Evolutionary conservation across 2,113 vertebrate species (phyloP).

Genomic region (Marcusenius ussheri): DNA sequence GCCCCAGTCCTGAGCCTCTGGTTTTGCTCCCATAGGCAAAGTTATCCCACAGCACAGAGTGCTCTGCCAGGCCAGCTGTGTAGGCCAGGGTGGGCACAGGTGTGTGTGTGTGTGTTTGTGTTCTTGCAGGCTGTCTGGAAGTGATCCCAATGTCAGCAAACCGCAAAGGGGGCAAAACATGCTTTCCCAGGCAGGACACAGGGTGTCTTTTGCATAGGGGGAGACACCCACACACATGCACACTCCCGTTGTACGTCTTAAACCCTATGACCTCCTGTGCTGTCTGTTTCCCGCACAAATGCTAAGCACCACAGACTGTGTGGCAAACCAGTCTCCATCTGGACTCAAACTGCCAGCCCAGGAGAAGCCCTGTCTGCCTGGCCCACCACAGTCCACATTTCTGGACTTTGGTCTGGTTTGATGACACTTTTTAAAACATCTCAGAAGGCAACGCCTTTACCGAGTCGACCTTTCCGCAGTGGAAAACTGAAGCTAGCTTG

Average conservation of each 20-base stretch:
- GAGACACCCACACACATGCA: constrained; percentile 38
- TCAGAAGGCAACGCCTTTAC: not conserved
- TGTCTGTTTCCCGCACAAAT: not conserved
- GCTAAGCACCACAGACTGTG: not conserved
- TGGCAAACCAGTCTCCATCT: not conserved
- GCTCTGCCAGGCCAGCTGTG: not conserved
- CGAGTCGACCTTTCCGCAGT: not conserved
- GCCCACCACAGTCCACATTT: not conserved
- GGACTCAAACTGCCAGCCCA: not conserved
- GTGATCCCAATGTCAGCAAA: constrained; percentile 50
- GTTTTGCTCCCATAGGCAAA: not conserved
- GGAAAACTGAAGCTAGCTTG: not conserved
- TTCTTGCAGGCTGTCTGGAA: constrained; percentile 38
- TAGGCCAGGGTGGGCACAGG: not conserved
- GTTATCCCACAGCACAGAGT: not conserved
- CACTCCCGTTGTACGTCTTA: constrained; percentile 26
- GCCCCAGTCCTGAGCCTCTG: not conserved
- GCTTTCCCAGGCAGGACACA: constrained; percentile 27
- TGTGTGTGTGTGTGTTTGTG: constrained; percentile 25
- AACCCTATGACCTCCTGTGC: constrained; percentile 10
- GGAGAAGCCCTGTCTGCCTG: not conserved
- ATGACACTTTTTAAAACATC: not conserved
- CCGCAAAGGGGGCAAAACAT: constrained; percentile 32
- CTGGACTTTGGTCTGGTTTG: not conserved
- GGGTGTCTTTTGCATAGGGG: constrained; percentile 40